Evolutionary conservation across 2,797 vertebrate species (phyloP).

Genomic region (Sebastes nivosus): DNA sequence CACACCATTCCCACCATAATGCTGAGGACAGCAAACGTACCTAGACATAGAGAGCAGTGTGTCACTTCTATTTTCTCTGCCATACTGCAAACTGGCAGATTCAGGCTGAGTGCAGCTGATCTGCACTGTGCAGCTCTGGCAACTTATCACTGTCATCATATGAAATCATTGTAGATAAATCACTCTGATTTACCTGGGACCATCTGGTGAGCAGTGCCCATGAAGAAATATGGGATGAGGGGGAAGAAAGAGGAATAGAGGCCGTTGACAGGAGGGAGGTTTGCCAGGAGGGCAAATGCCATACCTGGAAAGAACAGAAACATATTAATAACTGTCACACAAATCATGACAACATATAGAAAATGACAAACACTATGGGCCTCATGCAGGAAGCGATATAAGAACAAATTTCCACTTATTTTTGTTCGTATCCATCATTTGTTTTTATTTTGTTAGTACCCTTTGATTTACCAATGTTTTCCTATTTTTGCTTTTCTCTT

Average conservation of each 20-base stretch:
- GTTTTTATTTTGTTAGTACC: no score
- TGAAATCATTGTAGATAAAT: slow-evolving; percentile 57
- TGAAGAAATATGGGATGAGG: slow-evolving; percentile 90
- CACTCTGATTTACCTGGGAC: slow-evolving; percentile 89
- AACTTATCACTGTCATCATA: slow-evolving; percentile 63
- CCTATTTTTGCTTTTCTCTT: no score
- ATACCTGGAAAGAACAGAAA: slow-evolving; percentile 81
- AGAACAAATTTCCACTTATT: no score
- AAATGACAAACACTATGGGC: not conserved
- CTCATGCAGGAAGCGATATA: no score
- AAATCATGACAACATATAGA: slow-evolving; percentile 20
- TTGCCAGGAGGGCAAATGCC: slow-evolving; percentile 92
- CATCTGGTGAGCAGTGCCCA: slow-evolving; percentile 93
- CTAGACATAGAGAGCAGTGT: slow-evolving; percentile 65
- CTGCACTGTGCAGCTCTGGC: slow-evolving; percentile 33
- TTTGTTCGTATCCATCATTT: no score
- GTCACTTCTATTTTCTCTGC: slow-evolving; percentile 37
- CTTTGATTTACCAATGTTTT: no score
- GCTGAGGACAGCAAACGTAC: slow-evolving; percentile 93
- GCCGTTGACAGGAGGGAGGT: slow-evolving; percentile 91
- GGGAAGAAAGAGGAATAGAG: slow-evolving; percentile 96
- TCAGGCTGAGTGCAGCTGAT: slow-evolving; percentile 22
- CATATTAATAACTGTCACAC: slow-evolving; percentile 20
- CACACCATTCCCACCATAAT: slow-evolving; percentile 92
- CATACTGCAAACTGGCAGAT: slow-evolving; percentile 28